phyloP scores from a whole-genome alignment of 2,797 vertebrate species.

The Pristis pectinata region DNA sequence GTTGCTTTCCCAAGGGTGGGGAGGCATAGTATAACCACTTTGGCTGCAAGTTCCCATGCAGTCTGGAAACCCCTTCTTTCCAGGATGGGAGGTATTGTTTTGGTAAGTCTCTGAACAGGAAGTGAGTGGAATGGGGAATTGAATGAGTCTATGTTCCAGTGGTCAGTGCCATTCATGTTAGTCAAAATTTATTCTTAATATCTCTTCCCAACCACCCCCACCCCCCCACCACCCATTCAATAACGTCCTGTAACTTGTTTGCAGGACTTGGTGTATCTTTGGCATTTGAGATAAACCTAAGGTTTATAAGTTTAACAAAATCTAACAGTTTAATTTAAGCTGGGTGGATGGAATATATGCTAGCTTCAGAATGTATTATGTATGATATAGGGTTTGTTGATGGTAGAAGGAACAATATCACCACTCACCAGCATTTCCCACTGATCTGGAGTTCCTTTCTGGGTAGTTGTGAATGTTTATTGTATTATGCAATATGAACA shows the following conservation, averaged over 20 bases:
- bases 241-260: neutral
- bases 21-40: neutral
- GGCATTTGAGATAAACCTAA: neutral
- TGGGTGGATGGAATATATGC: neutral
- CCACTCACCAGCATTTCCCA: neutral
- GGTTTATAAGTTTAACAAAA: neutral
- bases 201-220: no score
- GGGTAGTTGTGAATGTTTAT: neutral
- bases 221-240: no score
- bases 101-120: neutral
- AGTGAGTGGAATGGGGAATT: neutral
- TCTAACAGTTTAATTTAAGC: neutral
- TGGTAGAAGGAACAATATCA: neutral
- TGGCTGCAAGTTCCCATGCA: neutral
- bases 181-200: neutral
- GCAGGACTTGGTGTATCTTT: neutral
- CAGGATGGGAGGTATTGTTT: neutral
- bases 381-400: neutral
- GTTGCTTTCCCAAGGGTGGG: neutral
- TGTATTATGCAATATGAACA: neutral
- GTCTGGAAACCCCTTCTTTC: neutral
- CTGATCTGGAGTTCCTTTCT: neutral
- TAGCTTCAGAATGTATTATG: neutral
- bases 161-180: neutral
- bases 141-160: neutral